phyloP scores from a whole-genome alignment of 2,888 invertebrate genomes.

The Belgica antarctica region DNA sequence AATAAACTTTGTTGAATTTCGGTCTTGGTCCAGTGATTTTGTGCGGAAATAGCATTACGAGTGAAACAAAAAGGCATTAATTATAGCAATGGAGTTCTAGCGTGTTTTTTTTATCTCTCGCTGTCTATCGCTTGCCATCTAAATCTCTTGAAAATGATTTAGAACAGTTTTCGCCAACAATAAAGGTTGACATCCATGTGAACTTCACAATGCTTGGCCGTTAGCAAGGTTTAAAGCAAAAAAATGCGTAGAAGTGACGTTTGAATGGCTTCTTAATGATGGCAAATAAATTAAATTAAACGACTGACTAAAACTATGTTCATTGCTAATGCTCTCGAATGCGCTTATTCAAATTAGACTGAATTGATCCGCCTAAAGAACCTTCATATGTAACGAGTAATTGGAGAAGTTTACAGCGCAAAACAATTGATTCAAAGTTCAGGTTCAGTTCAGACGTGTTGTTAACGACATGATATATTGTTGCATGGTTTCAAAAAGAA shows the following conservation, averaged over 20 bases:
- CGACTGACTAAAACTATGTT: too few species aligned
- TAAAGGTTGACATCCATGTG: too few species aligned
- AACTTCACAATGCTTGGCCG: too few species aligned
- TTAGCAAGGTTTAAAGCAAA: too few species aligned
- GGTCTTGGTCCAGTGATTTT: conserved; percentile 25
- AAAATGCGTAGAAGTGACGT: too few species aligned
- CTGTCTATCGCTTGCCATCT: conserved; percentile 4
- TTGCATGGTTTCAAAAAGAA: neutral
- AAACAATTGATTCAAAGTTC: conserved; percentile 5
- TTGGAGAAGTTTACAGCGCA: too few species aligned
- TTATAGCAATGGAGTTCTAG: neutral
- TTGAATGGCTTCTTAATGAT: too few species aligned
- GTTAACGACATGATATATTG: conserved; percentile 13
- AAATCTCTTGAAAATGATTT: neutral
- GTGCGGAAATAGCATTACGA: conserved; percentile 25
- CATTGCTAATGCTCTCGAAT: too few species aligned
- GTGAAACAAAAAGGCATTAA: conserved; percentile 25
- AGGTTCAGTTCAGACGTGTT: neutral
- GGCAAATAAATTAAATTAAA: too few species aligned
- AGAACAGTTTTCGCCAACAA: neutral
- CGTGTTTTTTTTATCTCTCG: neutral
- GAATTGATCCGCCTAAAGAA: too few species aligned
- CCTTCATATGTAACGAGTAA: too few species aligned
- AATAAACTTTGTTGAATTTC: neutral
- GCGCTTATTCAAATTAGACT: too few species aligned